These are phyloP conservation scores for Pardosa pseudoannulata DNA, from an alignment of 2,888 invertebrate species.

Conservation along the genomic window DNA sequence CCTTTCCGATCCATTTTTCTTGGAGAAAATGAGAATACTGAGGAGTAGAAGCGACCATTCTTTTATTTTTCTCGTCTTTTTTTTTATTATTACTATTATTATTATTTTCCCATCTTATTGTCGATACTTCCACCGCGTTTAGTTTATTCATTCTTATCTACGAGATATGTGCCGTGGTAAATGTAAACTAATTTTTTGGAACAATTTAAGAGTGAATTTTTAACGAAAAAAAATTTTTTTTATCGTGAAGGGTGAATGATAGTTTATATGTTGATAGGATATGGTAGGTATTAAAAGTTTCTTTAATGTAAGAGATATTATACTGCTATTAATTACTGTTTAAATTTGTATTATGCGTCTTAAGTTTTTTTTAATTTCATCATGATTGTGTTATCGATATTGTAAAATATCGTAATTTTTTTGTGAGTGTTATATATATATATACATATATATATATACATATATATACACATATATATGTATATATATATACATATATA, in stretches of 20 bases:
- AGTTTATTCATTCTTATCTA: not conserved
- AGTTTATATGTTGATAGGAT: not conserved
- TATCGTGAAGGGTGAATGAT: not conserved
- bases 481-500: too few species aligned
- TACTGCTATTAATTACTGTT: too few species aligned
- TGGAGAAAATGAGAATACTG: not conserved
- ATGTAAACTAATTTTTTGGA: not conserved
- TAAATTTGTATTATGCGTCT: too few species aligned
- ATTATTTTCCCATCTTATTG: not conserved
- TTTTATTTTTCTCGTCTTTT: not conserved
- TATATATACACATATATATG: too few species aligned
- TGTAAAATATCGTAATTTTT: too few species aligned
- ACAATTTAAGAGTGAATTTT: not conserved
- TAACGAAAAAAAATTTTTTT: not conserved
- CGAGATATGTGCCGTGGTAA: not conserved
- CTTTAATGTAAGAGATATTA: too few species aligned
- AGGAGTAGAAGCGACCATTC: not conserved
- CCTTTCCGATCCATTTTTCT: constrained; percentile 1
- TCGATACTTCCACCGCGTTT: not conserved
- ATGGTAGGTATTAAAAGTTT: too few species aligned
- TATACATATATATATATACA: too few species aligned
- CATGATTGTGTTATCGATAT: too few species aligned
- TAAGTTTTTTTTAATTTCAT: too few species aligned
- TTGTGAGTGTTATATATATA: too few species aligned
- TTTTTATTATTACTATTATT: too few species aligned